Evolutionary conservation across 1,140 invertebrate species (phyloP).

Genomic region (Nixonia krombeini): DNA sequence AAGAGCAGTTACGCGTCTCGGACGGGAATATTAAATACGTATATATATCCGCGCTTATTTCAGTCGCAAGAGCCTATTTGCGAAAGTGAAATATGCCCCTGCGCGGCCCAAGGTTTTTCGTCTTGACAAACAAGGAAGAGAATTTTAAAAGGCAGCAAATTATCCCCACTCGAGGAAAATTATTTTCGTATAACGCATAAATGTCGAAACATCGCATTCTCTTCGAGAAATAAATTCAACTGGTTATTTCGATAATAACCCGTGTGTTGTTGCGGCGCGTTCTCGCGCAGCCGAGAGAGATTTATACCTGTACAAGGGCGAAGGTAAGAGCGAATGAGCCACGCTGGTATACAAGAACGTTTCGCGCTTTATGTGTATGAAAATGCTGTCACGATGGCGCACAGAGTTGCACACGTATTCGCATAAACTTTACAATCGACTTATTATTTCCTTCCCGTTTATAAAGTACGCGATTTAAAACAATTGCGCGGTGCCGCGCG

Average conservation of each 20-base stretch:
- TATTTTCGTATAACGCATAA: conserved; percentile 51
- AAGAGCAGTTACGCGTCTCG: conserved; percentile 19
- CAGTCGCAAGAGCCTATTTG: conserved; percentile 35
- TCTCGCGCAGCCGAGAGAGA: conserved; percentile 43
- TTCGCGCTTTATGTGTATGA: conserved; percentile 49
- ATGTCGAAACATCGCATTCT: conserved; percentile 45
- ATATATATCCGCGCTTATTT: conserved; percentile 8
- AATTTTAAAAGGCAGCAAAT: conserved; percentile 45
- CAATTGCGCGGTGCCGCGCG: too few relatives aligned
- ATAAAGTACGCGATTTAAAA: too few relatives aligned
- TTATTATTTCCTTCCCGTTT: conserved; percentile 41
- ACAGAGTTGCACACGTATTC: conserved; percentile 27
- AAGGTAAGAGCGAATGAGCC: conserved; percentile 37
- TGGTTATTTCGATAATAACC: conserved; percentile 52
- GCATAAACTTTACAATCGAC: conserved; percentile 29
- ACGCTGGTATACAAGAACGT: conserved; percentile 42
- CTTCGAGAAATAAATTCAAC: conserved; percentile 48
- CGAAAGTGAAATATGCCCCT: conserved; percentile 44
- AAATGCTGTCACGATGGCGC: conserved; percentile 47
- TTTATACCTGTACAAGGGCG: conserved; percentile 42
- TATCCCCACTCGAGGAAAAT: conserved; percentile 41
- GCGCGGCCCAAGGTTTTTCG: conserved; percentile 30
- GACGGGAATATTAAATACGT: conserved; percentile 40
- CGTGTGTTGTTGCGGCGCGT: conserved; percentile 41
- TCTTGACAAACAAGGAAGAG: conserved; percentile 44